Evolutionary conservation across 2,888 invertebrate genomes (phyloP), one percentile per base, ranked within the genome.

Genomic region (Periphyllus acericola): DNA sequence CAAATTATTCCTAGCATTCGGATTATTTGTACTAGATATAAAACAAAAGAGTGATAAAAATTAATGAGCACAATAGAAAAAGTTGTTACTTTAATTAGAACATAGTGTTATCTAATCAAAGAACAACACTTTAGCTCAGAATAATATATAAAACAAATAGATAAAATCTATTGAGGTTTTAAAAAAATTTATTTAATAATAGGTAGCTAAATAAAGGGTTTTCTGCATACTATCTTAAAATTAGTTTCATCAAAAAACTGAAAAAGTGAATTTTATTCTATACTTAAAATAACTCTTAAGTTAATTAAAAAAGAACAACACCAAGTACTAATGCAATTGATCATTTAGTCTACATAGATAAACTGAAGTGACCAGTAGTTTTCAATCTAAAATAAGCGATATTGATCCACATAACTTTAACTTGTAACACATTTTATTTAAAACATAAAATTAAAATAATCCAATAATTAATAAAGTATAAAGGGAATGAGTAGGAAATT

Each of bases 401-500:
- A 78, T 76, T 25, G 0, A 66, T 32, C 25, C 11, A 52, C 32
- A 21, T 84, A 32, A 76, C 29, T 76, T 46, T 6, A 76, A 32
- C 29, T 75, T n/a, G n/a, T 55, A 68, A 66, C 46, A 75, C 29
- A 60, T 81, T 74, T 74, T 40, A 66, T 74, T 80, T 66, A 66
- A 76, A 74, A 66, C 21, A 60, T 86, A 34, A 29, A 46, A 32
- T 55, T n/a, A 72, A 72, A 55, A 25, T 79, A 71, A 71, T 78
- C n/a, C 29, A 60, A 46, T 82, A 84, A 32, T 74, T 75, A 60
- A 66, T 76, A 40, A 66, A 75, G 46, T 25, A 66, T 74, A 46
- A 36, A n/a, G 34, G 46, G 75, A 89, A 88, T 87, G 40, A 66
- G 36, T 72, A 79, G 79, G 84, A 85, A 72, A 76, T 71, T 89